Conservation (phyloP, 1,140 invertebrate genomes). For the Drosophila kepulauana region DNA sequence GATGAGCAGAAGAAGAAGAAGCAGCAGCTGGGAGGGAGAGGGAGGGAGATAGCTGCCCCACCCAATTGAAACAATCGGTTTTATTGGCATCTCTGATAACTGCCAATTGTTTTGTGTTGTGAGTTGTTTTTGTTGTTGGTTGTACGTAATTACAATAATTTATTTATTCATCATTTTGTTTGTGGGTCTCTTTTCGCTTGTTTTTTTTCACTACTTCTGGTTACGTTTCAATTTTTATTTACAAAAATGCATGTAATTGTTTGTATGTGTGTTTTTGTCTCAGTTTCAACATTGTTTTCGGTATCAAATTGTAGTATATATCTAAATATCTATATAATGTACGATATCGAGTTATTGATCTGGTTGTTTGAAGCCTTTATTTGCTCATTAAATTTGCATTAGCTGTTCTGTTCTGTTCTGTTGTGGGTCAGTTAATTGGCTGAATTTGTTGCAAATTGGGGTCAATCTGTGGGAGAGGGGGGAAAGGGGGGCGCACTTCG, state of each 20-base stretch:
- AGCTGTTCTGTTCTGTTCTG: conserved; percentile 14
- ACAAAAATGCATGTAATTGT: conserved; percentile 50
- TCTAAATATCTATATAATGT: conserved; percentile 37
- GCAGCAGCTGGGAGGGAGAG: background rate
- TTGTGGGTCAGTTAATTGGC: conserved; percentile 53
- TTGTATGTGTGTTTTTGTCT: background rate
- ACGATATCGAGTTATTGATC: conserved; percentile 49
- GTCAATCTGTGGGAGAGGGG: conserved; percentile 18
- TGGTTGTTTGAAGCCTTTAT: conserved; percentile 29
- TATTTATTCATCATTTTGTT: conserved; percentile 56
- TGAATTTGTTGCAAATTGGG: conserved; percentile 15
- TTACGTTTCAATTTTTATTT: conserved; percentile 60
- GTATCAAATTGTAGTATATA: conserved; percentile 56
- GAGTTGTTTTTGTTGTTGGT: conserved; percentile 24
- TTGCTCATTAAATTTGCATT: conserved; percentile 37
- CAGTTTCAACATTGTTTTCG: conserved; percentile 56
- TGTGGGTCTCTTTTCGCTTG: conserved; percentile 37
- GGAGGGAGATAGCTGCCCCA: conserved; percentile 5
- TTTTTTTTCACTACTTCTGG: conserved; percentile 66
- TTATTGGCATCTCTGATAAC: conserved; percentile 62
- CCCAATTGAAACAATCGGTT: conserved; percentile 64
- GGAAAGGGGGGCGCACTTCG: conserved; percentile 26
- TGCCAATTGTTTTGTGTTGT: conserved; percentile 55
- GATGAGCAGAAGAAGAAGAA: background rate
- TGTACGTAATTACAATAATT: conserved; percentile 77